phyloP scores from a whole-genome alignment of 2,797 vertebrate species.

The Hybognathus amarus region DNA sequence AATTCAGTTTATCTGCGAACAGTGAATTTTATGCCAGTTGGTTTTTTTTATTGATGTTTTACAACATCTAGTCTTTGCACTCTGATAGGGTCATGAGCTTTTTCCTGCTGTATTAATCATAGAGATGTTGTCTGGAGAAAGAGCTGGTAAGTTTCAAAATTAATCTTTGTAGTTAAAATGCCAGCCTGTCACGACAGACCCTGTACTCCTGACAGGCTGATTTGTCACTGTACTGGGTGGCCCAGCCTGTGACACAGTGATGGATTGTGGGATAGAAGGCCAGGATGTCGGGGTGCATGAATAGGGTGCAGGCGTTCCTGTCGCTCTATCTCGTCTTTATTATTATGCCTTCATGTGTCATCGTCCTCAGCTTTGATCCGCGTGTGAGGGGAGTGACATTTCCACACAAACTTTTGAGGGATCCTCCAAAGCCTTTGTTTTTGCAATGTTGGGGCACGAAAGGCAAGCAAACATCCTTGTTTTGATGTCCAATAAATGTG shows the following conservation, averaged over 20 bases:
- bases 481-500: constrained; percentile 60
- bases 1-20: neutral
- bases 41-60: constrained; percentile 14
- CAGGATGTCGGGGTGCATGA: constrained; percentile 48
- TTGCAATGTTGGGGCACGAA: constrained; percentile 11
- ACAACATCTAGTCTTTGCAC: constrained; percentile 8
- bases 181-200: constrained; percentile 60
- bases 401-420: constrained; percentile 41
- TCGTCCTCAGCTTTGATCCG: constrained; percentile 48
- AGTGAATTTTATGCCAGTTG: neutral
- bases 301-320: constrained; percentile 37
- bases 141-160: constrained; percentile 63
- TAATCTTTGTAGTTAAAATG: constrained; percentile 69
- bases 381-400: constrained; percentile 53
- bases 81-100: constrained; percentile 40
- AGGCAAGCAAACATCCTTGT: constrained; percentile 33
- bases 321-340: constrained; percentile 48
- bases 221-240: constrained; percentile 70
- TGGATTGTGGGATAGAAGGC: constrained; percentile 70
- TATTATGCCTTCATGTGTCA: constrained; percentile 49
- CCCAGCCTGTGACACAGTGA: constrained; percentile 66
- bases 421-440: constrained; percentile 44
- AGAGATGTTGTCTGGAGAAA: constrained; percentile 35
- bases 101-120: constrained; percentile 47
- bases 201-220: constrained; percentile 69